Evolutionary conservation across 2,113 vertebrate genomes (phyloP).

Genomic region (Danionella cerebrum): DNA sequence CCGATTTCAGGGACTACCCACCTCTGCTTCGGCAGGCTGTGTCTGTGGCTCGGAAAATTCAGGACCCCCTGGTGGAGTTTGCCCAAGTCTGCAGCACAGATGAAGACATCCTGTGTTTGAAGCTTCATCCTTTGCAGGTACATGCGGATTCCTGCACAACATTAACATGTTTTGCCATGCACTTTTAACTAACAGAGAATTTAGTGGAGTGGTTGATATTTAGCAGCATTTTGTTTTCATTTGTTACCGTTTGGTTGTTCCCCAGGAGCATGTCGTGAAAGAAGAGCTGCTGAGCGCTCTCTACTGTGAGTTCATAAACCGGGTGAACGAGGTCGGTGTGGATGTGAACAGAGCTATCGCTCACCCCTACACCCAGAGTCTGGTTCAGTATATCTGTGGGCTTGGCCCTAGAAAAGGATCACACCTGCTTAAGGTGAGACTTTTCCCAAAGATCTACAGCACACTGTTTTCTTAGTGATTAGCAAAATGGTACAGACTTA

Average conservation of each 20-base stretch:
- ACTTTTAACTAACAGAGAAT: not conserved
- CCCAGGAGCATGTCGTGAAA: conserved; percentile 92
- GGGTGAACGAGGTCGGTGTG: conserved; percentile 96
- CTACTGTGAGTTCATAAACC: conserved; percentile 95
- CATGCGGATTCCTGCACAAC: not conserved
- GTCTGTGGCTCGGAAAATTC: conserved; percentile 90
- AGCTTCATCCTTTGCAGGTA: conserved; percentile 94
- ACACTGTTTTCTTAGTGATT: not conserved
- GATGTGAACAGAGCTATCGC: conserved; percentile 93
- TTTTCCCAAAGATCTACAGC: not conserved
- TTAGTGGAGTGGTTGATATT: not conserved
- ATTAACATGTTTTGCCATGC: not conserved
- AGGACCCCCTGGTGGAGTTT: conserved; percentile 93
- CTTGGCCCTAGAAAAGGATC: conserved; percentile 91
- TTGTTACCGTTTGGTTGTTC: not conserved
- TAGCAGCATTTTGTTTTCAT: too few species aligned
- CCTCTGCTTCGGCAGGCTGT: conserved; percentile 89
- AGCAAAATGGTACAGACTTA: too few species aligned
- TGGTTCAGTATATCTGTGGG: conserved; percentile 94
- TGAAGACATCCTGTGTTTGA: conserved; percentile 94
- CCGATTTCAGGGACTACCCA: conserved; percentile 88
- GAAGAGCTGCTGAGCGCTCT: conserved; percentile 87
- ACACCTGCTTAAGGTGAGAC: conserved; percentile 85
- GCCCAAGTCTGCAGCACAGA: conserved; percentile 95
- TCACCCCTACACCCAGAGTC: conserved; percentile 91